Conservation (phyloP, 2,888 invertebrate genomes). For the Serripes groenlandicus region DNA sequence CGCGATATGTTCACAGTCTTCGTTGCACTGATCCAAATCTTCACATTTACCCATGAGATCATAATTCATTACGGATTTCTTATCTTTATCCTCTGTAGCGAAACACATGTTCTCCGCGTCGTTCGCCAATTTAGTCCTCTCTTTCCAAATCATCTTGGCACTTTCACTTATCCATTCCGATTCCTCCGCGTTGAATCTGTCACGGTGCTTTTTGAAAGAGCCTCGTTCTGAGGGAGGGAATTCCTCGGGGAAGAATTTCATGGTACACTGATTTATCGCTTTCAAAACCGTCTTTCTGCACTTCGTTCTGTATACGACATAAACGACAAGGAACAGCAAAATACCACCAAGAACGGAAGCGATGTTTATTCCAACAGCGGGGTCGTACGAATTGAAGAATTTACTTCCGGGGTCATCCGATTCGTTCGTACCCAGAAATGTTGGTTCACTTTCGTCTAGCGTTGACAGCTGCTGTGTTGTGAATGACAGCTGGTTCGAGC, state of each 20-base stretch:
- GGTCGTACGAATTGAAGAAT: constrained; percentile 76
- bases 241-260: constrained; percentile 65
- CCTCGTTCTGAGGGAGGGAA: constrained; percentile 26
- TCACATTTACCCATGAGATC: constrained; percentile 21
- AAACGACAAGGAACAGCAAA: constrained; percentile 73
- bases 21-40: constrained; percentile 1
- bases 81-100: neutral
- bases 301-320: constrained; percentile 71
- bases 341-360: constrained; percentile 77
- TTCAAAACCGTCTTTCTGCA: constrained; percentile 62
- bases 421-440: constrained; percentile 20
- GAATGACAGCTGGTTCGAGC: neutral
- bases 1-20: constrained; percentile 17
- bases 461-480: constrained; percentile 5
- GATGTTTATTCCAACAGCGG: constrained; percentile 76
- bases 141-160: constrained; percentile 58
- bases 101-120: constrained; percentile 6
- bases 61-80: constrained; percentile 12
- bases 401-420: constrained; percentile 20
- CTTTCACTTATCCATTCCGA: constrained; percentile 55
- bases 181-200: constrained; percentile 21
- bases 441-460: neutral
- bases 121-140: constrained; percentile 38
- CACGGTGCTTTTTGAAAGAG: constrained; percentile 14
- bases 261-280: constrained; percentile 47